Percentiles rank a stretch among this genome's conserved stretches.
These are phyloP conservation scores for Arvicanthis niloticus DNA, from an alignment of 2,113 vertebrate species.

Conservation along the genomic window DNA sequence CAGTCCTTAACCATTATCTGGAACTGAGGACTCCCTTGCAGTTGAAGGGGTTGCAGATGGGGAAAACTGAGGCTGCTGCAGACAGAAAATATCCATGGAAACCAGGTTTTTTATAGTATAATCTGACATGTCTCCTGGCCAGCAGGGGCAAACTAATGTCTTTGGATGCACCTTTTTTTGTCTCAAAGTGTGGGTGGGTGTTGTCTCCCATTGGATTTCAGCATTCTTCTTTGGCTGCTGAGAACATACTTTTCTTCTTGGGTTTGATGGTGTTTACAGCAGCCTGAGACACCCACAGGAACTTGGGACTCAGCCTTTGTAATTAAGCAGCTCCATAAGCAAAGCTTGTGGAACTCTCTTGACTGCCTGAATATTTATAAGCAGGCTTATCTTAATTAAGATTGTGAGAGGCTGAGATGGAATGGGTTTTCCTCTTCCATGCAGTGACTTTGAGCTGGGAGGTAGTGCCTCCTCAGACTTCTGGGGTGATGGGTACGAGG, in stretches of 20 bases:
- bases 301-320: not conserved
- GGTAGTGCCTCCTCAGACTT: not conserved
- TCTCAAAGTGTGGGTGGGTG: not conserved
- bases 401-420: not conserved
- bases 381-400: constrained; percentile 58
- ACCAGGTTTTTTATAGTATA: not conserved
- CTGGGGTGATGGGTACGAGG: not conserved
- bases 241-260: not conserved
- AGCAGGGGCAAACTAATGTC: not conserved
- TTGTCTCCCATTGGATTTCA: not conserved
- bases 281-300: not conserved
- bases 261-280: constrained; percentile 47
- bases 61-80: not conserved
- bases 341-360: constrained; percentile 24
- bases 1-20: not conserved
- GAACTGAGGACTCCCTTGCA: not conserved
- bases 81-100: not conserved
- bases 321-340: not conserved
- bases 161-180: not conserved
- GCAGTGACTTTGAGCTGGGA: not conserved
- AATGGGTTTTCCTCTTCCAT: not conserved
- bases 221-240: not conserved
- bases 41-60: not conserved
- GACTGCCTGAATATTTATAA: constrained; percentile 64
- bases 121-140: not conserved